phyloP scores from a whole-genome alignment of 2,888 invertebrate species.

The Cecidostiba fungosa region DNA sequence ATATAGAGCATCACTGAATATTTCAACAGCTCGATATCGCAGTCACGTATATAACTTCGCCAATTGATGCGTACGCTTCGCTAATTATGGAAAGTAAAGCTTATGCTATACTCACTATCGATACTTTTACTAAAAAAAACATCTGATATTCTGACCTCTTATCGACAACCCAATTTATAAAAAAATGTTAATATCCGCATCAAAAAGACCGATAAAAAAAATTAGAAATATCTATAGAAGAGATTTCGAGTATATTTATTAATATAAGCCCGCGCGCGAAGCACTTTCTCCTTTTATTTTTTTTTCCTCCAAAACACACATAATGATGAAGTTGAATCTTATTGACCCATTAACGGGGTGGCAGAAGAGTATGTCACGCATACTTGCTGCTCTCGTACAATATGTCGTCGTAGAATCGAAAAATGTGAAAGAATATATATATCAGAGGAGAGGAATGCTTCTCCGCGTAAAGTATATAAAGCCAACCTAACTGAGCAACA shows the following conservation, averaged over 20 bases:
- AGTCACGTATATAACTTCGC: neutral
- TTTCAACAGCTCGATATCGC: neutral
- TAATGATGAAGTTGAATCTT: slow-evolving; percentile 34
- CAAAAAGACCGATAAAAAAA: neutral
- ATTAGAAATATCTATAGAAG: neutral
- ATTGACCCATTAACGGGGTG: slow-evolving; percentile 49
- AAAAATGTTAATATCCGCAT: neutral
- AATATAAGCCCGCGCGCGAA: neutral
- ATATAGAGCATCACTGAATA: slow-evolving; percentile 1
- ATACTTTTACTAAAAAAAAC: too few relatives aligned
- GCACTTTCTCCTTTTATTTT: neutral
- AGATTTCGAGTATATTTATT: neutral
- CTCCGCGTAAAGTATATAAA: too few relatives aligned
- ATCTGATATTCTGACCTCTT: too few relatives aligned
- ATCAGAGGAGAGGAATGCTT: neutral
- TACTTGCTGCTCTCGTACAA: slow-evolving; percentile 61
- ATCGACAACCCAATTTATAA: neutral
- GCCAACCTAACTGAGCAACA: slow-evolving; percentile 48
- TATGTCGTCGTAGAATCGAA: neutral
- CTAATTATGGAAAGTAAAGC: neutral
- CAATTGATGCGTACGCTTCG: neutral
- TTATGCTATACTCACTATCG: too few relatives aligned
- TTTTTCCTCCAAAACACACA: neutral
- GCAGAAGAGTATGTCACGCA: slow-evolving; percentile 25
- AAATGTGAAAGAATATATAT: neutral